Conservation (phyloP, 2,888 invertebrate species). For the Euspilapteryx auroguttella region DNA sequence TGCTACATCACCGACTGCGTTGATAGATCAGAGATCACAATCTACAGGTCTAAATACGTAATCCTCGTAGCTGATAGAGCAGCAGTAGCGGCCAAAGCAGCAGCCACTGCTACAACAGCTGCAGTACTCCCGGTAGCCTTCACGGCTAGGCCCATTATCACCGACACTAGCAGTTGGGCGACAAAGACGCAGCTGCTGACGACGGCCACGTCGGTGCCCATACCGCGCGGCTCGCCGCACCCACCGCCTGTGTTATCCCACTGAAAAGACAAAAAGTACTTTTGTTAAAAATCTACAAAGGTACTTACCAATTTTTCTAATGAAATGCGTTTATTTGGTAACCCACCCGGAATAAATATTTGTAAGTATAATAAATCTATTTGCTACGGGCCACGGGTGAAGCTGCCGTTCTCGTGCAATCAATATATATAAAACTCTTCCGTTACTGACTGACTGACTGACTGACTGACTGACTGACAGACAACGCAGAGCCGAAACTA, state of each 20-base stretch:
- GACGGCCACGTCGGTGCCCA: constrained; percentile 94
- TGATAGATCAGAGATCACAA: too few species aligned
- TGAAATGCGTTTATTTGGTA: too few species aligned
- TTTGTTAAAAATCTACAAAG: background rate
- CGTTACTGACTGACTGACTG: too few species aligned
- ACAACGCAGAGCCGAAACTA: too few species aligned
- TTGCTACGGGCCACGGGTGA: too few species aligned
- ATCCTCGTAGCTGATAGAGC: constrained; percentile 85
- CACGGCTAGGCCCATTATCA: constrained; percentile 85
- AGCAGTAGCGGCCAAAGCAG: constrained; percentile 81
- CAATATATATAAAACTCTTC: too few species aligned
- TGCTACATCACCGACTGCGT: too few species aligned
- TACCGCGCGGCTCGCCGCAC: constrained; percentile 73
- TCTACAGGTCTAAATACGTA: constrained; percentile 83
- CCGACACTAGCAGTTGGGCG: constrained; percentile 89
- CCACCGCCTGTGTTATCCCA: constrained; percentile 45
- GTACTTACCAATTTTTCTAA: constrained; percentile 8
- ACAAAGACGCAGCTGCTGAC: constrained; percentile 95
- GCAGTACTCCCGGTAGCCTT: constrained; percentile 80
- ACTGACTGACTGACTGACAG: too few species aligned
- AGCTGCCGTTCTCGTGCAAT: too few species aligned
- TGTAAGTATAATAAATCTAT: too few species aligned
- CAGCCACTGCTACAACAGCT: constrained; percentile 84
- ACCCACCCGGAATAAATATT: too few species aligned
- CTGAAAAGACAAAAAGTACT: constrained; percentile 13